These are phyloP conservation scores for Patella depressa DNA, from an alignment of 2,888 invertebrate species.

Conservation along the genomic window DNA sequence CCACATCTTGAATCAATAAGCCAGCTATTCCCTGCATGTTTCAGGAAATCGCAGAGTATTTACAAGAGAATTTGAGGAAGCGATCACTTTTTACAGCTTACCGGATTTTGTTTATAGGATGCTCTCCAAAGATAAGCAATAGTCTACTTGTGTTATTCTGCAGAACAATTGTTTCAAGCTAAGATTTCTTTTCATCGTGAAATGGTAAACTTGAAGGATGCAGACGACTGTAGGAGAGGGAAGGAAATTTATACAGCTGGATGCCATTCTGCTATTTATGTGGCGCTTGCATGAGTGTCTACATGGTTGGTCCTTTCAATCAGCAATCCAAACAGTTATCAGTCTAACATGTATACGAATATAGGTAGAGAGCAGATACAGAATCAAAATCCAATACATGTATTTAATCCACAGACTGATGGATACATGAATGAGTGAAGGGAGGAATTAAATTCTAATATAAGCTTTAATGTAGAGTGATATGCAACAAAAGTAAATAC, in stretches of 20 bases:
- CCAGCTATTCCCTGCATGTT: not conserved
- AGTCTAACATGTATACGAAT: no score
- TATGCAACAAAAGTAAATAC: no score
- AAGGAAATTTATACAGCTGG: constrained; percentile 10
- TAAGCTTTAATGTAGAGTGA: no score
- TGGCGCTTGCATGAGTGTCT: not conserved
- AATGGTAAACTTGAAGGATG: not conserved
- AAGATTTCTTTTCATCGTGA: not conserved
- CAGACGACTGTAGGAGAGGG: not conserved
- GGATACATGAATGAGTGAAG: no score
- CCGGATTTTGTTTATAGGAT: not conserved
- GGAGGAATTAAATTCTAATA: no score
- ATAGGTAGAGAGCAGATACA: no score
- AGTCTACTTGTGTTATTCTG: constrained; percentile 4
- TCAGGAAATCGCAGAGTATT: not conserved
- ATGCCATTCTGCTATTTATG: not conserved
- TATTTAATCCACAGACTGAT: no score
- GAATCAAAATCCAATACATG: no score
- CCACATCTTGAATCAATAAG: constrained; percentile 1
- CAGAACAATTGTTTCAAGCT: constrained; percentile 11
- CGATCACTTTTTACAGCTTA: not conserved
- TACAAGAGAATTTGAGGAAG: not conserved
- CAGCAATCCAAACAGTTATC: not conserved
- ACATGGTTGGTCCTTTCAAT: constrained; percentile 2
- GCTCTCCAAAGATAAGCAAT: not conserved